Evolutionary conservation across 37 sponge, comb jelly and placozoan genomes (phyloP), one percentile per base, ranked within the genome.

Genomic region (Dysidea cf. avara): DNA sequence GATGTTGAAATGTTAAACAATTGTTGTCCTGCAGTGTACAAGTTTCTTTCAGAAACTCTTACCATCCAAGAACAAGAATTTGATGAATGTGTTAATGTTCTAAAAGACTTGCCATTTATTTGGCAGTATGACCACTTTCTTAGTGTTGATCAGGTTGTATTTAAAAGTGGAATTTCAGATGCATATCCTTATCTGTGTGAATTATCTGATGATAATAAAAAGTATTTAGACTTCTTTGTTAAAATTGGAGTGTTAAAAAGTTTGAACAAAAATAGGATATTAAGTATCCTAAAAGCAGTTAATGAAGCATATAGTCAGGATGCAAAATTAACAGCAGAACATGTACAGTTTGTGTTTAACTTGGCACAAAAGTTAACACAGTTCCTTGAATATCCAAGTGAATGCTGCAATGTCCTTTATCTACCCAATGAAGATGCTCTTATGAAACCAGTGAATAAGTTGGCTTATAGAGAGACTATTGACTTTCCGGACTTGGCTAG

Each of bases 91-190:
- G 16, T 3, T 17, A 28, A 25, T 14, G 1, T 64, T 33, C 61
- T 85, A 21, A 17, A 26, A 74, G 51, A 39, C 1, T 1, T 69
- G 18, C 40, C 34, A 37, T 75, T 74, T 28, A 80, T 86, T 22
- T 86, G 87, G 87, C 75, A 80, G 53, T 64, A 61, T 26, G 71
- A 69, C 3, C 18, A 47, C 21, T 75, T 86, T 39, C 53, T 58
- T n/a, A 20, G 13, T 12, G 56, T 51, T 40, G 47, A 70, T 28
- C 70, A 69, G 30, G 76, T 80, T 30, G 33, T 75, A 20, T 20
- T 4, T 7, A 9, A 43, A 12, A 43, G 46, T 43, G 46, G 9
- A 9, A 43, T 43, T 43, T 5, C 46, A 12, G 46, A 43, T 43
- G 46, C 46, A 9, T 26, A 36, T 32, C 81, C 81, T 2, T 86